These are phyloP conservation scores for Lutraria lutraria DNA, from an alignment of 2,888 invertebrate genomes.

Conservation along the genomic window DNA sequence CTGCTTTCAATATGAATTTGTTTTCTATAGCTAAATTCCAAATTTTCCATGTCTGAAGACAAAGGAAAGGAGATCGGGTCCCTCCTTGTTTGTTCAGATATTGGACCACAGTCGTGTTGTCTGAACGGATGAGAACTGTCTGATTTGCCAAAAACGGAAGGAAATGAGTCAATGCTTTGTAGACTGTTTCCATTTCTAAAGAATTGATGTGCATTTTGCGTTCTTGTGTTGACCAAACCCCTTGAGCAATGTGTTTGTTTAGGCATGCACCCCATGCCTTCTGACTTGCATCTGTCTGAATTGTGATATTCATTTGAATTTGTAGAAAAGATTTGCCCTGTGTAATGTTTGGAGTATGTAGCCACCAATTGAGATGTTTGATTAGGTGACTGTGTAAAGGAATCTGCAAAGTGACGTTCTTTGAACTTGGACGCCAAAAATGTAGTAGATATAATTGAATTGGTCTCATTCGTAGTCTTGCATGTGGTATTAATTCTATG, in stretches of 20 bases:
- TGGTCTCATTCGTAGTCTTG: slow-evolving; percentile 36
- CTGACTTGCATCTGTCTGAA: slow-evolving; percentile 51
- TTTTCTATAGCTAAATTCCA: too few relatives aligned
- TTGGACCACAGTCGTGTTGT: slow-evolving; percentile 60
- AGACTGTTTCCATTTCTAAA: slow-evolving; percentile 49
- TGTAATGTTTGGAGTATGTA: too few relatives aligned
- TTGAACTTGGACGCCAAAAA: too few relatives aligned
- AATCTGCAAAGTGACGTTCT: too few relatives aligned
- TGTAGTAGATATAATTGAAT: slow-evolving; percentile 38
- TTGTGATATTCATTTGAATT: not conserved
- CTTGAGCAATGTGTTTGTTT: slow-evolving; percentile 23
- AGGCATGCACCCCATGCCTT: slow-evolving; percentile 48
- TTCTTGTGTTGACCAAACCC: slow-evolving; percentile 36
- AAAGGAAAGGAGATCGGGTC: slow-evolving; percentile 52
- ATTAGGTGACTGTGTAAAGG: too few relatives aligned
- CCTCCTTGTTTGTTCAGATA: too few relatives aligned
- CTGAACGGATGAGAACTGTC: slow-evolving; percentile 41
- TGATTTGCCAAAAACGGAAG: slow-evolving; percentile 22
- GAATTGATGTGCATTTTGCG: slow-evolving; percentile 46
- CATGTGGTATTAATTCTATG: slow-evolving; percentile 50
- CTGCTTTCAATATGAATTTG: too few relatives aligned
- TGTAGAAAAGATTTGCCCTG: too few relatives aligned
- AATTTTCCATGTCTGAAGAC: slow-evolving; percentile 40
- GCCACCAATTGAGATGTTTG: too few relatives aligned
- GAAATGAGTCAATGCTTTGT: slow-evolving; percentile 40